Evolutionary conservation across 2,113 vertebrate species (phyloP).

Genomic region (Podarcis cretensis): DNA sequence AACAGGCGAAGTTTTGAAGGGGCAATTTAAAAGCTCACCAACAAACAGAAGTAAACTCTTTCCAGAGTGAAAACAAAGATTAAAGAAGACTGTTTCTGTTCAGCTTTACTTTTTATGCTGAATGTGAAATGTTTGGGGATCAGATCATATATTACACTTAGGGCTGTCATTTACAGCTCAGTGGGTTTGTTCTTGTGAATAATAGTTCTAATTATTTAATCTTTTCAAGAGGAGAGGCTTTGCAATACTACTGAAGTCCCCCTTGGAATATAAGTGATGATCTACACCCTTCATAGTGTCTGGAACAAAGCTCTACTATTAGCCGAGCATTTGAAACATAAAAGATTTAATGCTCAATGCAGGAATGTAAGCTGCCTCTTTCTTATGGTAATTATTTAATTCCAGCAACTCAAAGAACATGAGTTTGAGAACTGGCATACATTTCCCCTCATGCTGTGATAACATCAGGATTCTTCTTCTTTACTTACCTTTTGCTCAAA

Average conservation of each 20-base stretch:
- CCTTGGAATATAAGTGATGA: conserved; percentile 38
- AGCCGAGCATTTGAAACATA: conserved; percentile 11
- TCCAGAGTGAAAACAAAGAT: neutral
- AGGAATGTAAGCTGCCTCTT: conserved; percentile 28
- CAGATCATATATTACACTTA: conserved; percentile 36
- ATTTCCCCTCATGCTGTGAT: neutral
- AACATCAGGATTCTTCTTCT: neutral
- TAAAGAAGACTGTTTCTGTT: neutral
- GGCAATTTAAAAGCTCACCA: neutral
- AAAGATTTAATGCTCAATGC: conserved; percentile 13
- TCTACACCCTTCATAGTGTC: neutral
- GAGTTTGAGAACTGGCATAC: neutral
- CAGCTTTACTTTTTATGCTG: conserved; percentile 10
- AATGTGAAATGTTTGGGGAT: conserved; percentile 41
- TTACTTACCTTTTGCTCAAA: neutral
- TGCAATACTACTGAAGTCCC: conserved; percentile 20
- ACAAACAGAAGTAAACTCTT: neutral
- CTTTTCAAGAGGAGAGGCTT: conserved; percentile 31
- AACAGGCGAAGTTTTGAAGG: neutral
- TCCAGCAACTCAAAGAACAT: conserved; percentile 16
- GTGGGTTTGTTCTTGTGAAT: conserved; percentile 34
- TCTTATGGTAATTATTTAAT: conserved; percentile 28
- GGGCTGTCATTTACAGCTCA: conserved; percentile 42
- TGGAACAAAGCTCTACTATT: conserved; percentile 18
- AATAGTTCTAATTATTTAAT: conserved; percentile 48